Evolutionary conservation across 2,113 vertebrate species (phyloP), one percentile per base, ranked within the genome.

Genomic region (Syngnathus typhle): DNA sequence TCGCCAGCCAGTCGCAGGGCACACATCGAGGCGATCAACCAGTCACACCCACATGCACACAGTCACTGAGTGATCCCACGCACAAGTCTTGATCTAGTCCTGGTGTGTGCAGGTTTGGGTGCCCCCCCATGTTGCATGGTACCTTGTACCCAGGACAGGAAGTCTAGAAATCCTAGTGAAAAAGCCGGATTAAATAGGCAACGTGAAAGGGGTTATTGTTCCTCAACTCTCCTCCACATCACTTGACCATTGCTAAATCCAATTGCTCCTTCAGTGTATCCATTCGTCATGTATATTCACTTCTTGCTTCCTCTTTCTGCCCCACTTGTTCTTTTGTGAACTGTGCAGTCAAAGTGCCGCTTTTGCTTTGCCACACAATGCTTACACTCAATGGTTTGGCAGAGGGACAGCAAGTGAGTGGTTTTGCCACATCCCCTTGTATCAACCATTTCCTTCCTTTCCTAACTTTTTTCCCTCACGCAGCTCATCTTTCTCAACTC

Each of bases 231-330:
- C 23, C 16, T 27, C 37, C 36, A 15, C 18, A n/a, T 52, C 49
- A 52, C 49, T 52, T 52, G 21, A 63, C 38, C 41, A 21, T 51
- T 69, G 38, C 18, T 76, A 67, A 74, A 78, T 67, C 43, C 67
- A 67, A 43, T 71, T 68, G 69, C 38, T 32, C 60, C 19, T 38
- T 0, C 66, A 46, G 41, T n/a, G 52, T 12, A 47, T n/a, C 52
- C 55, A 21, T 60, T 18, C 38, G 7, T 44, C 13, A 52, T 51
- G 19, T 54, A 54, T 61, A 55, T 44, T 19, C 27, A 32, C 27
- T 32, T 32, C 32, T 12, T 12, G 38, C 65, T 71, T 62, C 56
- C 38, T 43, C 39, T 43, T 62, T 68, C 65, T 71, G 32, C 63
- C 13, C 52, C 43, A 27, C 51, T 70, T 72, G 36, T 18, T 23